Base-by-base conservation (phyloP, 2,888 invertebrate species). In the Cynaeus angustus region DNA sequence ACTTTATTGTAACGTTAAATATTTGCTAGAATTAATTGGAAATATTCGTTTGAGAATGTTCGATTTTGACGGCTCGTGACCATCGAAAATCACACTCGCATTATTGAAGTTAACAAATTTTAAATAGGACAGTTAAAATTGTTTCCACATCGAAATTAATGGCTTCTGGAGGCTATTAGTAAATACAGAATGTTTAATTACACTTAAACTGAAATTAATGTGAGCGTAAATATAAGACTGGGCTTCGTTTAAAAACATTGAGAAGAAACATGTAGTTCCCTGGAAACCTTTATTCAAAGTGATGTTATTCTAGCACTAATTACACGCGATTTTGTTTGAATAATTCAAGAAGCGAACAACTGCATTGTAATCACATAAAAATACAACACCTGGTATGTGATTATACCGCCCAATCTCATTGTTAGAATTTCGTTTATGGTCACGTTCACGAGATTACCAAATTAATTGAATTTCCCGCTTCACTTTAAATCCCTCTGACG, bases 241-340 rank as follows among this genome's bases (percentile, higher is more conserved):
- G 43, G 26, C n/a, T 38, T 37, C 10, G 21, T 41, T 55, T 21
- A 21, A 21, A 21, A 21, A 21, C 21, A 21, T 21, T 21, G 21
- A 21, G 21, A 21, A 21, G 2, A 21, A 21, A 21, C 21, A 21
- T 21, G 21, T 21, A 21, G 1, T 21, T 21, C 21, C 4, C 21
- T 3, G 1, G 21, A 1, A 21, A 21, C 21, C 21, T 21, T 21
- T 3, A 21, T 30, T 52, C 30, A 33, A 30, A 30, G 30, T 33
- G 52, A 52, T 33, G 52, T 52, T 12, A 55, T 38, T 16, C 38
- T 53, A 53, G 37, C 53, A 55, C 37, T 55, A 55, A 55, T 55
- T 55, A 55, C 53, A 55, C 53, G n/a, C 53, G 53, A 16, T 55
- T 55, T 55, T 14, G 53, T 55, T 55, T 38, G 53, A 55, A 55